Evolutionary conservation across 2,113 vertebrate genomes (phyloP).

Genomic region (Spilogale gracilis): DNA sequence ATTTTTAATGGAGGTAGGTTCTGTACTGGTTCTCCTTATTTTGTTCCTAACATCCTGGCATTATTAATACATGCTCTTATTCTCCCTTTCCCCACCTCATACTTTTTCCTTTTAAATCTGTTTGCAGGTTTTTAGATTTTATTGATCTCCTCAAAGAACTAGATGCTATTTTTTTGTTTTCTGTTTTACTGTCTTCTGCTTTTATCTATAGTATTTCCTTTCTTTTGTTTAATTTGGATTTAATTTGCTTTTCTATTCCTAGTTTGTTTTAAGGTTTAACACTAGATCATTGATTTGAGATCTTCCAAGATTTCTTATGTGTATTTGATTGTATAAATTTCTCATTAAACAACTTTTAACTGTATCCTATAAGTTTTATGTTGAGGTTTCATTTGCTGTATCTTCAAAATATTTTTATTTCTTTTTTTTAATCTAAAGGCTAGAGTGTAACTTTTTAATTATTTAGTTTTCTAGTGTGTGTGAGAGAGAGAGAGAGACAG

Average conservation of each 20-base stretch:
- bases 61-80: neutral
- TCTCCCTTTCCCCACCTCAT: neutral
- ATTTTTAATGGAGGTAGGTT: neutral
- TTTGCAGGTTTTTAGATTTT: neutral
- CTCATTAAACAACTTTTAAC: neutral
- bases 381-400: neutral
- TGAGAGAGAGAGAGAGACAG: neutral
- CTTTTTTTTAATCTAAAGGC: neutral
- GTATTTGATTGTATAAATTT: neutral
- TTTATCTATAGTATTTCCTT: neutral
- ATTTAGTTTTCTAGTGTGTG: neutral
- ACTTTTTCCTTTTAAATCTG: neutral
- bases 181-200: neutral
- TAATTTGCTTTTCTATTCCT: neutral
- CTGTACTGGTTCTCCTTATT: neutral
- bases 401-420: neutral
- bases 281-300: neutral
- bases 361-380: neutral
- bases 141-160: neutral
- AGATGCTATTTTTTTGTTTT: neutral
- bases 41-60: neutral
- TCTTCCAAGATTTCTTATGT: neutral
- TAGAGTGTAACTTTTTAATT: neutral
- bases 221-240: neutral
- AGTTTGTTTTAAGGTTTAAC: neutral